These are phyloP conservation scores for Leptinotarsa tumamoca DNA, from an alignment of 2,888 invertebrate genomes.

Conservation along the genomic window DNA sequence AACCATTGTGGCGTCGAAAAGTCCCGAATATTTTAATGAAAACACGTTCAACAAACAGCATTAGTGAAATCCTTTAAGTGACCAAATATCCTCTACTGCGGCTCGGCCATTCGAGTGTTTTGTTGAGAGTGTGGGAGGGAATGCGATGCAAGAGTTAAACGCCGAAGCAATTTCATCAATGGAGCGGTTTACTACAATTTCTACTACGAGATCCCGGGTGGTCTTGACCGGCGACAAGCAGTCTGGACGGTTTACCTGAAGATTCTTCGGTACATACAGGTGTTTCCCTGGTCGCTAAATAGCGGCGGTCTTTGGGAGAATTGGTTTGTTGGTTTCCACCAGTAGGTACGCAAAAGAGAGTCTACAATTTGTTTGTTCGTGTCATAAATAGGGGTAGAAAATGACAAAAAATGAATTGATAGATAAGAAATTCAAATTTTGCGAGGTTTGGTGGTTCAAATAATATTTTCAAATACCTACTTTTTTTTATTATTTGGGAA, in stretches of 20 bases:
- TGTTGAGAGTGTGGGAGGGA: conserved; percentile 16
- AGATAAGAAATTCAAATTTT: too few relatives aligned
- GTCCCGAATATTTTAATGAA: conserved; percentile 9
- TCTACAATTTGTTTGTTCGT: too few relatives aligned
- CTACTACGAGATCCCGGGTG: conserved; percentile 55
- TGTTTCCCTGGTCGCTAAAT: not conserved
- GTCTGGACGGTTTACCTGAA: conserved; percentile 19
- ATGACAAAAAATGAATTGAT: too few relatives aligned
- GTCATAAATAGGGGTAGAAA: too few relatives aligned
- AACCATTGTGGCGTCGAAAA: not conserved
- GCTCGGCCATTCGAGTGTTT: conserved; percentile 6
- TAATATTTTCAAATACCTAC: too few relatives aligned
- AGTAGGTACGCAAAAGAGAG: too few relatives aligned
- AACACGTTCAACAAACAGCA: conserved; percentile 17
- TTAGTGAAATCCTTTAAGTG: conserved; percentile 17
- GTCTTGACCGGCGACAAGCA: conserved; percentile 44
- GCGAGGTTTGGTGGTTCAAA: too few relatives aligned
- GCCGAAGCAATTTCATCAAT: conserved; percentile 48
- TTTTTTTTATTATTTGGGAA: too few relatives aligned
- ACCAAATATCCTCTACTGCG: conserved; percentile 12
- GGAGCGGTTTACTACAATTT: conserved; percentile 54
- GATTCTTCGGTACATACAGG: not conserved
- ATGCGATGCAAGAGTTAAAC: conserved; percentile 42
- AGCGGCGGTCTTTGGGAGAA: not conserved
- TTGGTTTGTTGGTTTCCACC: not conserved